Percentiles rank a stretch among this genome's conserved stretches.
Conservation (phyloP, 1,140 invertebrate genomes). For the Ectropis grisescens region DNA sequence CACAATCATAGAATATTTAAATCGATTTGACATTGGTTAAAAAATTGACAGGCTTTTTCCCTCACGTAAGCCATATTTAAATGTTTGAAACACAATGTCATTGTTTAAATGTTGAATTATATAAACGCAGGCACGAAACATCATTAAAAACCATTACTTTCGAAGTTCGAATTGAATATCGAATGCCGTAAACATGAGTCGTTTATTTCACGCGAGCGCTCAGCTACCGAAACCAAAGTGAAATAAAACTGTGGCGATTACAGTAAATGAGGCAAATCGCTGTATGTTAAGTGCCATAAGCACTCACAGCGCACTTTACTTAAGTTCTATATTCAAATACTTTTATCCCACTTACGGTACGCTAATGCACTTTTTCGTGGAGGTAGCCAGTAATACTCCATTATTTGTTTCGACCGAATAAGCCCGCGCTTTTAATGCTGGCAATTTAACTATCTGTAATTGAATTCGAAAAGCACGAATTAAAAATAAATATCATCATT, state of each 20-base stretch:
- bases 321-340: constrained; percentile 60
- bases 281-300: constrained; percentile 44
- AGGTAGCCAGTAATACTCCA: constrained; percentile 51
- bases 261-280: constrained; percentile 46
- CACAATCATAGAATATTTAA: too few relatives aligned
- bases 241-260: constrained; percentile 40
- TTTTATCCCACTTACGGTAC: constrained; percentile 53
- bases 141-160: constrained; percentile 11
- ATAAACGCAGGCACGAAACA: too few relatives aligned
- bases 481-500: too few relatives aligned
- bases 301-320: constrained; percentile 49
- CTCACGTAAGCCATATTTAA: too few relatives aligned
- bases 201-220: constrained; percentile 7
- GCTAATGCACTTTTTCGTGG: constrained; percentile 61
- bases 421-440: constrained; percentile 25
- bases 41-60: too few relatives aligned
- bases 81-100: too few relatives aligned
- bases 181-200: constrained; percentile 9
- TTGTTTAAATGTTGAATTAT: too few relatives aligned
- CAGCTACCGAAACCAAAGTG: constrained; percentile 23
- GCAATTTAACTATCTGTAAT: constrained; percentile 29
- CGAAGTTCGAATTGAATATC: constrained; percentile 16
- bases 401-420: constrained; percentile 49
- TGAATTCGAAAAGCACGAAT: constrained; percentile 6
- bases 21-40: too few relatives aligned